Evolutionary conservation across 2,797 vertebrate species (phyloP).

Genomic region (Channallabes apus): DNA sequence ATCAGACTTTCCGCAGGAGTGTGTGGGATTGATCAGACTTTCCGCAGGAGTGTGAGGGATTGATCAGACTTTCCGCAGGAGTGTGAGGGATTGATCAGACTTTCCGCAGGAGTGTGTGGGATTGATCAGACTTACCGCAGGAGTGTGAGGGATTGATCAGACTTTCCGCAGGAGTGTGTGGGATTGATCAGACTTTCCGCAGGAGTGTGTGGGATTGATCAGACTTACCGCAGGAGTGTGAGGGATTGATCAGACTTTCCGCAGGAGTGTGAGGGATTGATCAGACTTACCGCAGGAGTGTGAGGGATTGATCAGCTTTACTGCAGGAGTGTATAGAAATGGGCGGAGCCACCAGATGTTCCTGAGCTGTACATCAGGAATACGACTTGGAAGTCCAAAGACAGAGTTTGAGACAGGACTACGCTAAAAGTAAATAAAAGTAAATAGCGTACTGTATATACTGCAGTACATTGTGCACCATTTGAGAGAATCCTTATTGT

Average conservation of each 20-base stretch:
- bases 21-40: background rate
- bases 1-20: background rate
- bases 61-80: background rate
- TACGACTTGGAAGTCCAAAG: background rate
- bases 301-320: background rate
- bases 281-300: background rate
- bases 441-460: background rate
- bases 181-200: background rate
- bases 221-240: background rate
- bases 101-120: background rate
- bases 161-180: background rate
- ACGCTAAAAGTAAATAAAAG: background rate
- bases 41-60: background rate
- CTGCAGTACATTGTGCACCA: background rate
- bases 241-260: background rate
- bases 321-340: background rate
- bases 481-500: conserved; percentile 1
- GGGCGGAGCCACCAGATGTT: background rate
- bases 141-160: background rate
- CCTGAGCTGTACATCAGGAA: background rate
- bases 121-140: background rate
- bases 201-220: background rate
- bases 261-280: background rate
- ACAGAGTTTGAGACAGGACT: background rate
- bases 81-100: background rate